These are phyloP conservation scores for Chymomyza procnemis DNA, from an alignment of 2,888 invertebrate species.

Conservation along the genomic window DNA sequence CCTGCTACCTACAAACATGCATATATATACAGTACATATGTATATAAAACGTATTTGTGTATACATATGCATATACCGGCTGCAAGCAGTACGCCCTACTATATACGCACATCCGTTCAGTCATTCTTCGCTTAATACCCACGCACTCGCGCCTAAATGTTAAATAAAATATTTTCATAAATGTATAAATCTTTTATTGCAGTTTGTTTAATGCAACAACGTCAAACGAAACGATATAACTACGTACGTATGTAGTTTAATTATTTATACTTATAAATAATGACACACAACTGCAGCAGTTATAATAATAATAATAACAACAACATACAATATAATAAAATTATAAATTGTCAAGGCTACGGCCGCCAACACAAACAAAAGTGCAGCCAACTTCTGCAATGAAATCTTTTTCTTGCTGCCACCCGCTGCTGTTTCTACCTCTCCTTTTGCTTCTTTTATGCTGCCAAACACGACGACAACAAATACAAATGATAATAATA, in stretches of 20 bases:
- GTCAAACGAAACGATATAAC: not conserved
- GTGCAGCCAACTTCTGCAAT: not conserved
- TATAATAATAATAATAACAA: slow-evolving; percentile 26
- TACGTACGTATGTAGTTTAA: slow-evolving; percentile 9
- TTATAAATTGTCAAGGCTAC: slow-evolving; percentile 32
- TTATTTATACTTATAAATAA: slow-evolving; percentile 40
- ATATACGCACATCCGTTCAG: slow-evolving; percentile 10
- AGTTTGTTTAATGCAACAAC: not conserved
- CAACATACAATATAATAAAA: slow-evolving; percentile 1
- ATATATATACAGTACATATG: not conserved
- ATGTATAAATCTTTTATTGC: not conserved
- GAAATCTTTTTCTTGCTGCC: not conserved
- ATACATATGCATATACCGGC: not conserved
- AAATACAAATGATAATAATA: slow-evolving; percentile 3
- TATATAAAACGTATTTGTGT: not conserved
- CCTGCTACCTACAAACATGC: not conserved
- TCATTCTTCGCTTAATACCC: not conserved
- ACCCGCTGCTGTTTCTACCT: not conserved
- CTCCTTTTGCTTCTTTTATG: not conserved
- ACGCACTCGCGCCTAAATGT: not conserved
- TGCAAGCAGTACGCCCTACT: slow-evolving; percentile 43
- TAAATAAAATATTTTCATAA: not conserved
- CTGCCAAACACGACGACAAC: slow-evolving; percentile 5
- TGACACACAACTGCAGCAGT: slow-evolving; percentile 52
- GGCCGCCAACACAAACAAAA: slow-evolving; percentile 26